These are phyloP conservation scores for Littorina saxatilis DNA, from an alignment of 1,140 invertebrate species.

Conservation along the genomic window DNA sequence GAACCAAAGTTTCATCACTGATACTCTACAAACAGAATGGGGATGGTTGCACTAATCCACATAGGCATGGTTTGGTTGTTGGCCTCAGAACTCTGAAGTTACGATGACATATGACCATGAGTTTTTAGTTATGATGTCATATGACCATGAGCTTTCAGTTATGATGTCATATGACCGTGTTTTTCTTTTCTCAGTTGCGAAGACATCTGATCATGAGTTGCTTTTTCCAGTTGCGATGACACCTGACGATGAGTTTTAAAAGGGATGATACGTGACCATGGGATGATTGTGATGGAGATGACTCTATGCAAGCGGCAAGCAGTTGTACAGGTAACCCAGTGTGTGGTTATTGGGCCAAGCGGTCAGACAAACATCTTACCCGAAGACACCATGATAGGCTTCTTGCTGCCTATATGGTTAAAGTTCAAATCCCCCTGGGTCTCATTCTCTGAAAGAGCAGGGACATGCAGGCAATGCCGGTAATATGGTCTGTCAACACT, in stretches of 20 bases:
- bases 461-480: conserved; percentile 38
- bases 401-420: conserved; percentile 42
- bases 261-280: no score
- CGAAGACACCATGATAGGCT: conserved; percentile 56
- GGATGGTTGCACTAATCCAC: background rate
- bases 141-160: background rate
- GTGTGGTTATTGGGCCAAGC: background rate
- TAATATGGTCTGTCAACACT: no score
- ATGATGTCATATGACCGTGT: background rate
- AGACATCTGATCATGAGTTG: no score
- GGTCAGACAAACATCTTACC: conserved; percentile 49
- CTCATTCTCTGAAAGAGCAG: conserved; percentile 57
- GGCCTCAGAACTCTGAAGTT: background rate
- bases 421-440: conserved; percentile 48
- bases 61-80: no score
- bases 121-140: background rate
- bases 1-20: background rate
- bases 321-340: background rate
- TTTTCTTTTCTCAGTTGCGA: no score
- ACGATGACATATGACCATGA: background rate
- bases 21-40: background rate
- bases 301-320: conserved; percentile 7
- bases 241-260: no score
- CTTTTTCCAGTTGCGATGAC: no score
- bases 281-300: no score